Conservation (phyloP, 2,797 vertebrate genomes). For the Eulemur albifrons region DNA sequence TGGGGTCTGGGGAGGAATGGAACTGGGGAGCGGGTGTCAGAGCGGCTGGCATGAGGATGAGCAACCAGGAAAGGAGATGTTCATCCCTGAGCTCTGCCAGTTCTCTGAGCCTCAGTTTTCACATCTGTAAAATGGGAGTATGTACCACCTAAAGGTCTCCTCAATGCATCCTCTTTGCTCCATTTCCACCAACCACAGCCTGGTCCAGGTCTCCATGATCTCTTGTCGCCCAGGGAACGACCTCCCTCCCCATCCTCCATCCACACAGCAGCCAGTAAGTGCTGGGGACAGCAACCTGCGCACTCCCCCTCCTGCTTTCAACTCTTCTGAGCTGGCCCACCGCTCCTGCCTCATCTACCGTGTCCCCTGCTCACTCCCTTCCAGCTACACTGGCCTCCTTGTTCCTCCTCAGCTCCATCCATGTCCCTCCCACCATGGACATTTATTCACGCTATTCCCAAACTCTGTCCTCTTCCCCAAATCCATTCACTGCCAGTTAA, state of each 20-base stretch:
- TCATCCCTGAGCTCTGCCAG: neutral
- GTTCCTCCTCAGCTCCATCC: neutral
- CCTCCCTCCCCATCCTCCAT: neutral
- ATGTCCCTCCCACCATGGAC: neutral
- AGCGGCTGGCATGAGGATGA: neutral
- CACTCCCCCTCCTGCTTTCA: neutral
- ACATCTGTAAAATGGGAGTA: neutral
- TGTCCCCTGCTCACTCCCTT: neutral
- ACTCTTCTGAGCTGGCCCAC: neutral
- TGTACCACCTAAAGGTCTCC: neutral
- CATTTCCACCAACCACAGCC: neutral
- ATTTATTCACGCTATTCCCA: neutral
- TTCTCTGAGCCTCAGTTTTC: neutral
- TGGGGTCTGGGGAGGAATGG: neutral
- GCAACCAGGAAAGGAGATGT: neutral
- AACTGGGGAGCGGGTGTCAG: neutral
- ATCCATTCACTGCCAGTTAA: neutral
- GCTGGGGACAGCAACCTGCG: too few relatives aligned
- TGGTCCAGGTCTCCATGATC: neutral
- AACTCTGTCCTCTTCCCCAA: neutral
- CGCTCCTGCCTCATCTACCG: neutral
- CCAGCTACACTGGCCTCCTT: neutral
- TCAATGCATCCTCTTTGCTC: neutral
- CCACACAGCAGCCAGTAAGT: neutral
- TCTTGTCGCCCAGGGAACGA: neutral